Evolutionary conservation across 2,888 invertebrate genomes (phyloP), one percentile per base, ranked within the genome.

Genomic region (Brenthis hecate): DNA sequence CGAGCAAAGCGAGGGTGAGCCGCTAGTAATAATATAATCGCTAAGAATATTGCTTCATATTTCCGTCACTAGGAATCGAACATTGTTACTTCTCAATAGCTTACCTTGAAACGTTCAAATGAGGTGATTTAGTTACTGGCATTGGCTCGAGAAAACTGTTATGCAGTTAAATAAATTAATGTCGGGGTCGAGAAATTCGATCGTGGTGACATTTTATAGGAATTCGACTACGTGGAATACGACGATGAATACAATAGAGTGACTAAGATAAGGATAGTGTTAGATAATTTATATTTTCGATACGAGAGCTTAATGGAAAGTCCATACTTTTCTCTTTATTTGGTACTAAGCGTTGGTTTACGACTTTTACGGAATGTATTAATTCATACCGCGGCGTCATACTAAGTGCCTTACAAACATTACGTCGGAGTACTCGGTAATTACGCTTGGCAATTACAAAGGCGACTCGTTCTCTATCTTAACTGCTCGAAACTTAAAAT

Each of bases 121-220:
- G 72, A 76, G 74, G 75, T 74, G 74, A 74, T 77, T 76, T 74
- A 74, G 76, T 77, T 74, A 74, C 77, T 65, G 72, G 69, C 75
- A 74, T 76, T 73, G 75, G 76, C 71, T 74, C 70, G 72, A 76
- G 73, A 72, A 72, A 75, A 75, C 75, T 75, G 77, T 77, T 78
- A 77, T 77, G 75, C 72, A 74, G 73, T 78, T 14, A 74, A 77
- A 77, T 76, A 74, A 76, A 66, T 62, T 70, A 28, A 43, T 23
- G 47, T 71, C 71, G 69, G 66, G 63, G 61, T 64, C 14, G 48
- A 51, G 47, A 23, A 23, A 47, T 23, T 23, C 6, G 47, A 13
- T 43, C 57, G 6, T 57, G 47, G 36, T 8, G 1, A 56, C 14
- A 55, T 32, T 61, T 28, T n/a, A 16, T 28, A 36, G n/a, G 11